These are phyloP conservation scores for Mobula birostris DNA, from an alignment of 2,113 vertebrate genomes.

Conservation along the genomic window DNA sequence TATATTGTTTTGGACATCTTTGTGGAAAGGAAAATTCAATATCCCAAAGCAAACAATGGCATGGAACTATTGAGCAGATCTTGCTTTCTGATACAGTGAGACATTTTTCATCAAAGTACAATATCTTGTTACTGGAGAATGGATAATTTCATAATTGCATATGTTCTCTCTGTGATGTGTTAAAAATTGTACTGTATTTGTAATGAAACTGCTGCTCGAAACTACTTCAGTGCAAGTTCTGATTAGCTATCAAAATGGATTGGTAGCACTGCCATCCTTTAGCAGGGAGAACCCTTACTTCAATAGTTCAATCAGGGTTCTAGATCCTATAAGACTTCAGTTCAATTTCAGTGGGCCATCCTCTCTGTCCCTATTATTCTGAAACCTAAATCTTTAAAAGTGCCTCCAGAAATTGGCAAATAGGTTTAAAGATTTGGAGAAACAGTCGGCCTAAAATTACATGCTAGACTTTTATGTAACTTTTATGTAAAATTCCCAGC, in stretches of 20 bases:
- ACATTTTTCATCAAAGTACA: not conserved
- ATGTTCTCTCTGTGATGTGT: too few relatives aligned
- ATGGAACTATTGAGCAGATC: not conserved
- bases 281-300: not conserved
- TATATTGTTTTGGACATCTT: not conserved
- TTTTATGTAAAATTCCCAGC: not conserved
- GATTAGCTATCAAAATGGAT: not conserved
- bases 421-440: not conserved
- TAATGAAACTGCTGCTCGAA: not conserved
- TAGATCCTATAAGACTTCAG: too few relatives aligned
- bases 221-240: not conserved
- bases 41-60: not conserved
- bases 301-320: not conserved
- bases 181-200: not conserved
- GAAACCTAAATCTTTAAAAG: not conserved
- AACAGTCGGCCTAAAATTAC: not conserved
- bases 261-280: not conserved
- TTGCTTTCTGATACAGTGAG: not conserved
- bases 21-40: not conserved
- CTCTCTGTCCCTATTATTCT: not conserved
- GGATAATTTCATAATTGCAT: not conserved
- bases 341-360: not conserved
- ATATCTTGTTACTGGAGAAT: not conserved
- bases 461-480: not conserved
- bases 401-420: not conserved